Conservation (phyloP, 2,797 vertebrate species). For the Pangasius mekongensis region DNA sequence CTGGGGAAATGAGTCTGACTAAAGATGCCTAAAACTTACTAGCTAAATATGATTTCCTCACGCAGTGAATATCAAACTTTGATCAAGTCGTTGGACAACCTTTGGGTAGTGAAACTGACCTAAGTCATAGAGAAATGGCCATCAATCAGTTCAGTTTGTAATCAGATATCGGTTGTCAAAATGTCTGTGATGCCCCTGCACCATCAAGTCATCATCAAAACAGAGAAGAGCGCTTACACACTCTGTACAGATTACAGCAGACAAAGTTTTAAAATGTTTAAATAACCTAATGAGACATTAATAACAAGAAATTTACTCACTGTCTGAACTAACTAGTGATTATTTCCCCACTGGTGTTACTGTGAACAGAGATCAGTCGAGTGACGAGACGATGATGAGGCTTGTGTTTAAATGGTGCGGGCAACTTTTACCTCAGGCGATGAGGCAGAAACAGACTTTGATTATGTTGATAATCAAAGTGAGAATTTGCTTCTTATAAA, state of each 20-base stretch:
- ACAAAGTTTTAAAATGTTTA: neutral
- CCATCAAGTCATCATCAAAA: neutral
- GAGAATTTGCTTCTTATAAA: neutral
- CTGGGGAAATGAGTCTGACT: neutral
- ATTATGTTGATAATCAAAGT: neutral
- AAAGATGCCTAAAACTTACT: neutral
- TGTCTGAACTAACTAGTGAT: neutral
- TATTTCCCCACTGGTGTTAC: neutral
- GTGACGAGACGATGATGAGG: neutral
- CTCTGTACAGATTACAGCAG: neutral
- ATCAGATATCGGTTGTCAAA: neutral
- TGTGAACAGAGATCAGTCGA: neutral
- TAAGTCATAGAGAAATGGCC: neutral
- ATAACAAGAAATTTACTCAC: neutral
- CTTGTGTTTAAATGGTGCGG: neutral
- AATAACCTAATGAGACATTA: neutral
- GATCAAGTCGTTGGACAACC: neutral
- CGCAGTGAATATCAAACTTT: neutral
- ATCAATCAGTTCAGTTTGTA: neutral
- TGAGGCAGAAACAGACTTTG: neutral
- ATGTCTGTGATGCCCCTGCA: neutral
- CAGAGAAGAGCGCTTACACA: neutral
- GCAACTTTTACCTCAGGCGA: neutral
- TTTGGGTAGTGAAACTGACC: neutral
- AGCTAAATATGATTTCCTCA: neutral